Conservation (phyloP, 1,140 invertebrate genomes). For the Maconellicoccus hirsutus region DNA sequence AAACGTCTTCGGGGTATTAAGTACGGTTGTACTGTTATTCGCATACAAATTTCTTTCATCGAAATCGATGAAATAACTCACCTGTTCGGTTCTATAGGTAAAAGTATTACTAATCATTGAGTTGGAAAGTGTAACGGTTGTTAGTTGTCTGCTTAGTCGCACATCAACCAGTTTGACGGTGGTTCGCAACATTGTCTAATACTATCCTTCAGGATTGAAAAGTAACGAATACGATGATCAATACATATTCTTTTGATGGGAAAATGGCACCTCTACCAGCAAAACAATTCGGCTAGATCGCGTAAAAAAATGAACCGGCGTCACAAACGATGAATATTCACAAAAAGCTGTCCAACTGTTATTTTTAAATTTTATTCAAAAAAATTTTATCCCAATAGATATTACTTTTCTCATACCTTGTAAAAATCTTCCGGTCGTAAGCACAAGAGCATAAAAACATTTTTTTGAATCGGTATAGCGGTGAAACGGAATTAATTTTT, state of each 20-base stretch:
- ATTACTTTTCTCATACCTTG: too few relatives aligned
- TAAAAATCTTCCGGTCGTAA: background rate
- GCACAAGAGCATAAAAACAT: background rate
- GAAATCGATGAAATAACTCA: background rate
- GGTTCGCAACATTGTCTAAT: background rate
- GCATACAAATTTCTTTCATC: too few relatives aligned
- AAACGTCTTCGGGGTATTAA: too few relatives aligned
- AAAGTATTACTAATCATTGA: background rate
- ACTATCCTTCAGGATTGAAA: background rate
- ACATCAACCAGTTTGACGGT: background rate
- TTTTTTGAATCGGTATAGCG: background rate
- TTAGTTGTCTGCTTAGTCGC: background rate
- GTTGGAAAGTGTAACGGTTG: background rate
- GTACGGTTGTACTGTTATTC: too few relatives aligned
- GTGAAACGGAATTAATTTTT: background rate
- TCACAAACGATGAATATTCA: too few relatives aligned
- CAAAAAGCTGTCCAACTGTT: background rate
- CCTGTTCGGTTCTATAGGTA: background rate
- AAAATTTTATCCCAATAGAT: too few relatives aligned
- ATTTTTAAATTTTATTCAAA: background rate
- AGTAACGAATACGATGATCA: background rate
- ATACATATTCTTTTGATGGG: background rate
- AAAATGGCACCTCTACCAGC: background rate
- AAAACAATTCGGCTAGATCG: too few relatives aligned
- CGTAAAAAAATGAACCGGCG: too few relatives aligned